Evolutionary conservation across 1,140 invertebrate species (phyloP).

Genomic region (Pseudomyrmex pallidus): DNA sequence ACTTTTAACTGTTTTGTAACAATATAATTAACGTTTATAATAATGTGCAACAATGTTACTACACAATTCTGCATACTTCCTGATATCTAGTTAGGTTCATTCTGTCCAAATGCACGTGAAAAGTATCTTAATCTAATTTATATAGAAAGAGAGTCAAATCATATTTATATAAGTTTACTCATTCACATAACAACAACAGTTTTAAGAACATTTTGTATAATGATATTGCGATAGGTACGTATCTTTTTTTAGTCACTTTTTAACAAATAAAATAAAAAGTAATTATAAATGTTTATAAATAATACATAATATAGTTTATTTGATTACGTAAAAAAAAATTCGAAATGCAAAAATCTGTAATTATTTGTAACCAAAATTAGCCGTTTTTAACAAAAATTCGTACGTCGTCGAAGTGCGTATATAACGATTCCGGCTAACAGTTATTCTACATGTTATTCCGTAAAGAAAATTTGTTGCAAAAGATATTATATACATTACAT

Average conservation of each 20-base stretch:
- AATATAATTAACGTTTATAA: conserved; percentile 13
- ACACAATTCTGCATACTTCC: conserved; percentile 32
- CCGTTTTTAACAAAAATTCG: too few species aligned
- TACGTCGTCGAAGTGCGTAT: too few species aligned
- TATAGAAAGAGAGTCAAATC: conserved; percentile 8
- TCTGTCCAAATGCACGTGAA: conserved; percentile 25
- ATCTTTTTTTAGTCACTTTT: not conserved
- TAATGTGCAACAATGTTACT: not conserved
- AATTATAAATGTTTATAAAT: too few species aligned
- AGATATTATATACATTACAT: too few species aligned
- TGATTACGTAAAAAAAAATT: too few species aligned
- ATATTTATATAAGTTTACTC: conserved; percentile 51
- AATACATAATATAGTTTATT: too few species aligned
- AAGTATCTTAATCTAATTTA: conserved; percentile 32
- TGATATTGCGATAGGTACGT: conserved; percentile 3
- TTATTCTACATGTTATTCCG: not conserved
- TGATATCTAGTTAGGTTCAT: conserved; percentile 7
- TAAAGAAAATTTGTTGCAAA: too few species aligned
- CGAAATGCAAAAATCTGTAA: too few species aligned
- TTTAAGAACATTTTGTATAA: conserved; percentile 36
- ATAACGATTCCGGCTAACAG: not conserved
- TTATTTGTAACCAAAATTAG: too few species aligned
- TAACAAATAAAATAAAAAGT: too few species aligned
- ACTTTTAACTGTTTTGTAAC: not conserved
- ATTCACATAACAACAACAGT: conserved; percentile 45